Base-by-base conservation (phyloP, 2,888 invertebrate species). In the Stomorhina lunata region DNA sequence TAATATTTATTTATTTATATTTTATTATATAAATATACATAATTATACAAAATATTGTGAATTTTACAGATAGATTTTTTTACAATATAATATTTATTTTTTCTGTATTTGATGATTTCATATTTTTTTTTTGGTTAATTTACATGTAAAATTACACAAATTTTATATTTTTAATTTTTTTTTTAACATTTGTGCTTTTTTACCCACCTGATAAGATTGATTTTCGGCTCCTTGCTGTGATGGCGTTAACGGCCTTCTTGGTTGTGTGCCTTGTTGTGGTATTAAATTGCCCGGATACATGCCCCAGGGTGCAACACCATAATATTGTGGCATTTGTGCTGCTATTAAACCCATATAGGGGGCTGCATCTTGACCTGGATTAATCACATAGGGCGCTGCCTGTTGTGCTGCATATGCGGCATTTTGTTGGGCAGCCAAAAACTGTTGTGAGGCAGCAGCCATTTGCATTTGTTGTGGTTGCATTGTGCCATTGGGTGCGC, bases 231-330 rank as follows among this genome's bases (percentile, higher is more conserved):
- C 91, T 91, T 92, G 95, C 93, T 91, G 95, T 92, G 94, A 94
- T 79, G 96, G 96, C 84, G 96, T 96, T 86, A 96, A 93, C 84
- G 96, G 96, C 90, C 96, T 93, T 84, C 96, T 93, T 87, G 95
- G 95, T 86, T 94, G 94, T 89, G 93, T 92, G 86, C 93, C 92
- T 84, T 93, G 92, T 87, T 94, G 95, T 86, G 95, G 95, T 88
- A 95, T 93, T 86, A 95, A 92, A 89, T 95, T 94, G 55, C 95
- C 94, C 48, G 97, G 97, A 92, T 98, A 98, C 88, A 98, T 96
- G 85, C 95, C 95, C 97, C 98, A 98, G 68, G 95, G 95, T 85
- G 97, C 96, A 77, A 96, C 96, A 92, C 98, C 98, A 92, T 98
- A 98, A 66, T 88, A 89, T 88, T 97, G 98, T 68, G 97, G 97